These are phyloP conservation scores for Arctia plantaginis DNA, from an alignment of 2,888 invertebrate genomes.

Conservation along the genomic window DNA sequence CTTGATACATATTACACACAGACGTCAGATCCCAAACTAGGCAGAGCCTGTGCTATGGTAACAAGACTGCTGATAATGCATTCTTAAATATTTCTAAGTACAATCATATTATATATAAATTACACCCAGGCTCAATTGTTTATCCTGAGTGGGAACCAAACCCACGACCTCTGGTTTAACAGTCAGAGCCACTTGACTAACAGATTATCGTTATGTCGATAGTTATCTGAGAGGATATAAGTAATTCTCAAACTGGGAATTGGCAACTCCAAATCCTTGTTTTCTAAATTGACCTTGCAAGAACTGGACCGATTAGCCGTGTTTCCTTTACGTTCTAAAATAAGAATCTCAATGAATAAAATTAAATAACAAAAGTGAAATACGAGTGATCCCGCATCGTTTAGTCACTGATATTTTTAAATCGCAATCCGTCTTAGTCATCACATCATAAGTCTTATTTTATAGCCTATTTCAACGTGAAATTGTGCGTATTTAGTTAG, in stretches of 20 bases:
- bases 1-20: too few relatives aligned
- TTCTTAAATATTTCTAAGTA: neutral
- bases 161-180: neutral
- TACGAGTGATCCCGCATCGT: slow-evolving; percentile 2
- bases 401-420: slow-evolving; percentile 39
- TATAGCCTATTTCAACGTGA: slow-evolving; percentile 33
- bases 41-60: too few relatives aligned
- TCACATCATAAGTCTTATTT: slow-evolving; percentile 36
- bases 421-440: slow-evolving; percentile 41
- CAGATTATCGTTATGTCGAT: neutral
- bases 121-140: neutral
- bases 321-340: neutral
- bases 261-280: neutral
- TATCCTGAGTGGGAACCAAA: neutral
- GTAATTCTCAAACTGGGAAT: neutral
- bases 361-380: slow-evolving; percentile 9
- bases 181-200: neutral
- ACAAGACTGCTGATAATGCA: too few relatives aligned
- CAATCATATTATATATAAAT: neutral
- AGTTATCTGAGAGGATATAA: neutral
- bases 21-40: too few relatives aligned
- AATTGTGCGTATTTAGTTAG: slow-evolving; percentile 32
- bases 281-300: neutral
- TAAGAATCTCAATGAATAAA: neutral
- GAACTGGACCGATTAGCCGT: neutral